Evolutionary conservation across 2,113 vertebrate species (phyloP).

Genomic region (Campylorhamphus procurvoides): DNA sequence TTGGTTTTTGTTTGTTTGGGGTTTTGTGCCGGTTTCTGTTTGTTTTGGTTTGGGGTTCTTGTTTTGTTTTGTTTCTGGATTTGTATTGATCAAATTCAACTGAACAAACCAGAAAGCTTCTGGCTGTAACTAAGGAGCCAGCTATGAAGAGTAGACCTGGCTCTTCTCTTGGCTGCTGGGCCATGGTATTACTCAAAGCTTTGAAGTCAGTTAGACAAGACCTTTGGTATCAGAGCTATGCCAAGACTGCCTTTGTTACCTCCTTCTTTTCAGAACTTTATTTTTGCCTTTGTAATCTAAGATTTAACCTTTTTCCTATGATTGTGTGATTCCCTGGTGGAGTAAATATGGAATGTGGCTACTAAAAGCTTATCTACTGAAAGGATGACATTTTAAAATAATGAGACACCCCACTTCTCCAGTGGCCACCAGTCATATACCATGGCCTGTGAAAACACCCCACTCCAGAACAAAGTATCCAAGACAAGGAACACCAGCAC

Average conservation of each 20-base stretch:
- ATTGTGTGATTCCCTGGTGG: not conserved
- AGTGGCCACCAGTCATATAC: fast-evolving
- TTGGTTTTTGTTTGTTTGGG: too few species aligned
- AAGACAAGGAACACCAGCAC: not conserved
- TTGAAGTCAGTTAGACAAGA: not conserved
- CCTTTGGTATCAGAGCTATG: not conserved
- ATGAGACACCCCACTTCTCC: not conserved
- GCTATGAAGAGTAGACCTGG: not conserved
- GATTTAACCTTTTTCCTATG: not conserved
- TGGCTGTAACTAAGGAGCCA: not conserved
- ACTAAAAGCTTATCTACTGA: not conserved
- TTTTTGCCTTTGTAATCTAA: not conserved
- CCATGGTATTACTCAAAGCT: not conserved
- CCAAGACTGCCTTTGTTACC: not conserved
- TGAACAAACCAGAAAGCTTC: not conserved
- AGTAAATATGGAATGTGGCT: not conserved
- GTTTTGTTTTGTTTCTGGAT: too few species aligned
- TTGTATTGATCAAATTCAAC: not conserved
- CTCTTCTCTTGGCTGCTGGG: not conserved
- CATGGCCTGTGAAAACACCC: not conserved
- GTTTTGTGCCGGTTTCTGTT: too few species aligned
- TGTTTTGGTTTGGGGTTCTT: not conserved
- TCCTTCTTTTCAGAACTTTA: not conserved
- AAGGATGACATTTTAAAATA: not conserved
- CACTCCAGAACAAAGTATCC: not conserved